A percentile compares a stretch with the other conserved stretches of the same genome.
Conservation (phyloP, 2,113 vertebrate species). For the Melanerpes formicivorus region DNA sequence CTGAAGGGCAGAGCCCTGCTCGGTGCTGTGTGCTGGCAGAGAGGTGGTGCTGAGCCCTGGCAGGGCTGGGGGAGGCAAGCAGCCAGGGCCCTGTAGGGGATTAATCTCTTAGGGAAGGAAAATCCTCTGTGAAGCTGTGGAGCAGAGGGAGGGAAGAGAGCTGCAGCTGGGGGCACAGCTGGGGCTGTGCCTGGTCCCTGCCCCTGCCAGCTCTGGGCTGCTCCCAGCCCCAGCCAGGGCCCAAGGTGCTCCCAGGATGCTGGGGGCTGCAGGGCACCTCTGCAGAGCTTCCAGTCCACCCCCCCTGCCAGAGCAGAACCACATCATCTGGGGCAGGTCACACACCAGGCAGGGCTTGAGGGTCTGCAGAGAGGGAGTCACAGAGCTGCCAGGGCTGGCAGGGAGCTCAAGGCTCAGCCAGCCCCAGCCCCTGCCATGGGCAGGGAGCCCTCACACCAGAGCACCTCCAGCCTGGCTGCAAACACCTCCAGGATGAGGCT, state of each 20-base stretch:
- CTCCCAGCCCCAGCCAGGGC: rapidly evolving
- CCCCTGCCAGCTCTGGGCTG: not conserved
- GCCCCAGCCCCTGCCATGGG: too few species aligned
- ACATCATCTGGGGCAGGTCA: too few species aligned
- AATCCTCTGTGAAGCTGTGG: not conserved
- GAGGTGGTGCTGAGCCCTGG: constrained; percentile 28
- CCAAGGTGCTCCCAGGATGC: not conserved
- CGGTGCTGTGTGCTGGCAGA: constrained; percentile 30
- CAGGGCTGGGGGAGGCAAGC: not conserved
- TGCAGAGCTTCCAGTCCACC: too few species aligned
- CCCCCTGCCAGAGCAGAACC: too few species aligned
- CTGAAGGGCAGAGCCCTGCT: not conserved
- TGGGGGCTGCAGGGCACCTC: too few species aligned
- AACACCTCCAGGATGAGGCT: too few species aligned
- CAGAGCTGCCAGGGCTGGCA: too few species aligned
- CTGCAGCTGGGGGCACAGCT: not conserved
- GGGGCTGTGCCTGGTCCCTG: not conserved
- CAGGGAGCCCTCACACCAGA: too few species aligned
- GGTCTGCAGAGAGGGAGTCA: too few species aligned
- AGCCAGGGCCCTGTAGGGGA: not conserved
- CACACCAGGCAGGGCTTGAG: too few species aligned
- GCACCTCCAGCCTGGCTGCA: too few species aligned
- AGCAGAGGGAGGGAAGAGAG: not conserved
- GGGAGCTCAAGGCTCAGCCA: too few species aligned
- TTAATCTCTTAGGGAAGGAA: not conserved